These are phyloP conservation scores for Frankliniella fusca DNA, from an alignment of 2,888 invertebrate genomes.

Conservation along the genomic window DNA sequence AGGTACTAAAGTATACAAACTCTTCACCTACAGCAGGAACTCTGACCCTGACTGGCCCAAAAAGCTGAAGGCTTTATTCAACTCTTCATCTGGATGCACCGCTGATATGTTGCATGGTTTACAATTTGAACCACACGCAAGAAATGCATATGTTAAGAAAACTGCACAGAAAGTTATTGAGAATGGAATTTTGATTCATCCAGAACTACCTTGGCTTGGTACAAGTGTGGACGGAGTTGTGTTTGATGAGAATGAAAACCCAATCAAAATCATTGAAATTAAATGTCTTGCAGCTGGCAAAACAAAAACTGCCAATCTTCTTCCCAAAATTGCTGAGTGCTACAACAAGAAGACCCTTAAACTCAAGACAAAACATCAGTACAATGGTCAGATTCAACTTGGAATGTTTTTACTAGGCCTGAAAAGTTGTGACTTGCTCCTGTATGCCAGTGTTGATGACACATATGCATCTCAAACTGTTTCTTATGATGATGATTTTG, in stretches of 20 bases:
- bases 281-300: background rate
- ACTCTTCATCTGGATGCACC: background rate
- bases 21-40: conserved; percentile 24
- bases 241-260: background rate
- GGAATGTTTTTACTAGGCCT: background rate
- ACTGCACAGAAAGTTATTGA: background rate
- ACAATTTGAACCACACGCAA: background rate
- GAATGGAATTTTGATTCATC: conserved; percentile 26
- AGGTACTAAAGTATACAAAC: conserved; percentile 8
- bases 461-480: background rate
- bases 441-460: conserved; percentile 20
- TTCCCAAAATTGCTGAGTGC: background rate
- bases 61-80: background rate
- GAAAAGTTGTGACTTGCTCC: conserved; percentile 15
- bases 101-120: background rate
- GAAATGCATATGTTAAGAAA: background rate
- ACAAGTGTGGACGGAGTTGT: conserved; percentile 21
- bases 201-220: conserved; percentile 27
- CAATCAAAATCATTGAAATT: conserved; percentile 1
- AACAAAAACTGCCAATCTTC: background rate
- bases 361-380: background rate
- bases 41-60: conserved; percentile 11
- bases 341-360: background rate
- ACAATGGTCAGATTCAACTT: background rate
- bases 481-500: background rate